These are phyloP conservation scores for Cisticola juncidis DNA, from an alignment of 2,113 vertebrate species.

Conservation along the genomic window DNA sequence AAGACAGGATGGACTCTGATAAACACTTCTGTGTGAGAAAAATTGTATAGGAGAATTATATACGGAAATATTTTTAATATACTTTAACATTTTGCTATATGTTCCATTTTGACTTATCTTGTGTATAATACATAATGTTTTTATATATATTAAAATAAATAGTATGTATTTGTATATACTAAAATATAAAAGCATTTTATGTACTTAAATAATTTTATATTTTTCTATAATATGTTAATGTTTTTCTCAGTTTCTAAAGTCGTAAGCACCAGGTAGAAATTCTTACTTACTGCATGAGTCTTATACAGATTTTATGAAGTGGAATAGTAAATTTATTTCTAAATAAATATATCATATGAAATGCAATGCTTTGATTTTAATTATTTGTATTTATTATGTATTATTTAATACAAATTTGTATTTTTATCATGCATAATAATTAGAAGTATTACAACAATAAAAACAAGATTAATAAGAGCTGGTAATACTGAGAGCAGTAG, in stretches of 20 bases:
- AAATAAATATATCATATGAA: neutral
- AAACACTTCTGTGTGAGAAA: neutral
- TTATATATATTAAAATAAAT: neutral
- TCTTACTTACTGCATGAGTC: neutral
- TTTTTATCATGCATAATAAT: neutral
- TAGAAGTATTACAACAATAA: neutral
- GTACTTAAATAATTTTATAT: neutral
- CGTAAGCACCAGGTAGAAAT: neutral
- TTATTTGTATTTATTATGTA: neutral
- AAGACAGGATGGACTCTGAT: neutral
- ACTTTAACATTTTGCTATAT: neutral
- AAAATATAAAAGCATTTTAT: neutral
- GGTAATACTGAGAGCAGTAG: neutral
- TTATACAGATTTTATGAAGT: neutral
- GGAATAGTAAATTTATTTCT: neutral
- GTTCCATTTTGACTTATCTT: neutral
- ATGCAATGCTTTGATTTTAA: neutral
- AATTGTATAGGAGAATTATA: neutral
- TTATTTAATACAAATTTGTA: neutral
- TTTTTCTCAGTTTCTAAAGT: neutral
- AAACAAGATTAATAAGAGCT: neutral
- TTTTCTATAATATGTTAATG: neutral
- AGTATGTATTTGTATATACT: neutral
- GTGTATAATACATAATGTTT: neutral
- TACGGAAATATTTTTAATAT: neutral